Evolutionary conservation across 2,113 vertebrate genomes (phyloP).

Genomic region (Odocoileus hemionus): DNA sequence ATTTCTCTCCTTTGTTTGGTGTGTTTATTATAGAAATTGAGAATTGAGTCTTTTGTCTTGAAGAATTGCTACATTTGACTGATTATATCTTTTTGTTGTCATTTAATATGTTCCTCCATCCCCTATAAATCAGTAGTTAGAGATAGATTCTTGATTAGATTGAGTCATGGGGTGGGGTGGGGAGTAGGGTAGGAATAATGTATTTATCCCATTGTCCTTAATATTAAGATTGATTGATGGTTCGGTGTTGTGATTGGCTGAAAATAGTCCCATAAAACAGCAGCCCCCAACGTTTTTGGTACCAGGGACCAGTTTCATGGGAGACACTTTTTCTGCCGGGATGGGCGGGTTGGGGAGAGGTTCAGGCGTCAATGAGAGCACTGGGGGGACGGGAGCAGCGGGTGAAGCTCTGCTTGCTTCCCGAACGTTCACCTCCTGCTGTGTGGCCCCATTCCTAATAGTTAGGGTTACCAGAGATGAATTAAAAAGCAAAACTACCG

Average conservation of each 20-base stretch:
- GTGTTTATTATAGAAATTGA: background rate
- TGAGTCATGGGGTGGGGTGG: accelerated
- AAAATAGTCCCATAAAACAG: background rate
- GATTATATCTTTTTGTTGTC: background rate
- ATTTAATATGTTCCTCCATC: background rate
- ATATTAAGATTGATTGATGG: background rate
- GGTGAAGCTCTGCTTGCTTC: background rate
- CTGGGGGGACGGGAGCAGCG: accelerated
- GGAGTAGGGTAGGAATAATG: background rate
- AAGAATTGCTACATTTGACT: background rate
- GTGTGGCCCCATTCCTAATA: background rate
- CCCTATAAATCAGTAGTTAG: background rate
- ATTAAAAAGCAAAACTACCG: background rate
- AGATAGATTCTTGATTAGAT: background rate
- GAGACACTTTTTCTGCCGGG: background rate
- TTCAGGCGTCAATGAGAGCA: background rate
- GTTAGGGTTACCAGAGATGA: background rate
- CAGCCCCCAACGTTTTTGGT: background rate
- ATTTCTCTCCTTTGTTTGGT: background rate
- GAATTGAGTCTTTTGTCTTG: background rate
- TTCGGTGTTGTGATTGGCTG: background rate
- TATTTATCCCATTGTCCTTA: background rate
- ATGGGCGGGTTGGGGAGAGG: accelerated
- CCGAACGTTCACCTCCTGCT: background rate
- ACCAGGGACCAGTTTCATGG: background rate